Conservation (phyloP, 2,113 vertebrate species). For the Paracanthobrama guichenoti region DNA sequence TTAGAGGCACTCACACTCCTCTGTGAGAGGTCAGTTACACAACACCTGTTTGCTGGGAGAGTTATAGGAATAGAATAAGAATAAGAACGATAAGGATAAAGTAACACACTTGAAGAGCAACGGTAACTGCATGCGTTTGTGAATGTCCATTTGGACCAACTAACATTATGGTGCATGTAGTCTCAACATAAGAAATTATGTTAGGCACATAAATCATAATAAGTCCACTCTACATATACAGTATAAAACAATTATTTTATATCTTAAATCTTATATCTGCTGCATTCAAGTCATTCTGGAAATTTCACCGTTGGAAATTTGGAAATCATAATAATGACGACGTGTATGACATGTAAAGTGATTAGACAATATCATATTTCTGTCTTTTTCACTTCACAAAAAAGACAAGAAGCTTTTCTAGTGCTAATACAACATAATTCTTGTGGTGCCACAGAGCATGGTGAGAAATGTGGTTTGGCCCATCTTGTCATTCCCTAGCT, state of each 20-base stretch:
- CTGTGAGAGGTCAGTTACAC: slow-evolving; percentile 20
- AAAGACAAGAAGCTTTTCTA: not conserved
- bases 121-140: not conserved
- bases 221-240: not conserved
- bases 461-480: not conserved
- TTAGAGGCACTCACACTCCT: not conserved
- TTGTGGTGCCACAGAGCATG: slow-evolving; percentile 5
- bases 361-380: not conserved
- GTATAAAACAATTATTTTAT: no score
- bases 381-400: not conserved
- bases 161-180: not conserved
- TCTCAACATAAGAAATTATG: not conserved
- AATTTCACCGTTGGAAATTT: not conserved
- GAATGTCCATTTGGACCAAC: not conserved
- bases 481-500: not conserved
- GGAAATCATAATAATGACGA: not conserved
- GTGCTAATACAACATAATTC: not conserved
- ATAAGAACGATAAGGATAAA: not conserved
- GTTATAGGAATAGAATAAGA: not conserved
- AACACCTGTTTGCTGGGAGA: slow-evolving; percentile 23
- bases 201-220: not conserved
- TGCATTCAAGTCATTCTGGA: not conserved
- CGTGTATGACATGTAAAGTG: not conserved
- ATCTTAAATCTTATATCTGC: not conserved
- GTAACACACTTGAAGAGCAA: not conserved